phyloP scores from a whole-genome alignment of 2,113 vertebrate species.

The Natator depressus region DNA sequence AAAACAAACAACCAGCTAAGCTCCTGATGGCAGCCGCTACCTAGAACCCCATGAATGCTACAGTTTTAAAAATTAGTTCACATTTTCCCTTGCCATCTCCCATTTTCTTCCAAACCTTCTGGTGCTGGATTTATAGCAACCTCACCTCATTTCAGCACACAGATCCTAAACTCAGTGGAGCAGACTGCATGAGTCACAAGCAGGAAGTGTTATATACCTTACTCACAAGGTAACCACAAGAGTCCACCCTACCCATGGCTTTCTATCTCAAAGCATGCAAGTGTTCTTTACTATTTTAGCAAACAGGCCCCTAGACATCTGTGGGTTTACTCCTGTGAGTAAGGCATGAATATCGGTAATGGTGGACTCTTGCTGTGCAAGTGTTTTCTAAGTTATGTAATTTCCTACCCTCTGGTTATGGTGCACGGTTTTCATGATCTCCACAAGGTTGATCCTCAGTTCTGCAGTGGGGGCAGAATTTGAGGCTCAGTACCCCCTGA shows the following conservation, averaged over 20 bases:
- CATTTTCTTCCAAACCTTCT: neutral
- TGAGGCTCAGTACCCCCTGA: neutral
- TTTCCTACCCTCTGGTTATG: neutral
- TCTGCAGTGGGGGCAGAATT: neutral
- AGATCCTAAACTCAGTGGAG: neutral
- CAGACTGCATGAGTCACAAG: neutral
- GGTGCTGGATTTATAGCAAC: neutral
- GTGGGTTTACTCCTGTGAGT: neutral
- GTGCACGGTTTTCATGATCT: neutral
- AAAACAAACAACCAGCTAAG: neutral
- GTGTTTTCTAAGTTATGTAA: neutral
- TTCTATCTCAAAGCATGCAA: neutral
- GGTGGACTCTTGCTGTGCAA: neutral
- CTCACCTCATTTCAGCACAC: neutral
- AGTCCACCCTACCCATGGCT: neutral
- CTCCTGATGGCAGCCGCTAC: neutral
- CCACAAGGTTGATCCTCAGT: neutral
- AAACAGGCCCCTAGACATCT: neutral
- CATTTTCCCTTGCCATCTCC: neutral
- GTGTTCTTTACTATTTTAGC: neutral
- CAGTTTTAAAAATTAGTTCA: neutral
- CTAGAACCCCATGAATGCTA: fast-evolving
- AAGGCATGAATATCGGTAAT: neutral
- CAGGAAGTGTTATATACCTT: too few species aligned
- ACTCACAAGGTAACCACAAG: neutral